A percentile compares a stretch with the other conserved stretches of the same genome.
Conservation (phyloP, 2,888 invertebrate genomes). For the Erynnis tages region DNA sequence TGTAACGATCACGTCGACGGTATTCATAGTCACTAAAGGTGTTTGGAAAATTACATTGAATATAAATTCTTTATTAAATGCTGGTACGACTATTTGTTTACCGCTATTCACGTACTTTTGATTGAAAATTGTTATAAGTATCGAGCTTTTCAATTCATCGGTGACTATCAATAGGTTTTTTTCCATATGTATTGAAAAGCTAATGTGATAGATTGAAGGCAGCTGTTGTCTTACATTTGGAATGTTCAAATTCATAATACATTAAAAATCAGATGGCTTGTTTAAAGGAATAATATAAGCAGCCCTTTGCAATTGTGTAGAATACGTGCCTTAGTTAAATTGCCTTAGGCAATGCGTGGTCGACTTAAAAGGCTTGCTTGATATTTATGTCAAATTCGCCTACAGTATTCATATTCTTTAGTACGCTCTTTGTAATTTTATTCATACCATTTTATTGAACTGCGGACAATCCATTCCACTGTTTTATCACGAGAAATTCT, state of each 20-base stretch:
- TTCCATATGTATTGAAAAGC: too few relatives aligned
- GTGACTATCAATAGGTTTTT: too few relatives aligned
- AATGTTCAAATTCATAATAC: background rate
- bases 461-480: too few relatives aligned
- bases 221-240: background rate
- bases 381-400: conserved; percentile 35
- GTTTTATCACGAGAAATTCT: too few relatives aligned
- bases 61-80: conserved; percentile 1
- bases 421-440: background rate
- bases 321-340: conserved; percentile 53
- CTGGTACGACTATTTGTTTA: too few relatives aligned
- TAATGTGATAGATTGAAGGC: too few relatives aligned
- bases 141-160: too few relatives aligned
- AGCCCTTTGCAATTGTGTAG: conserved; percentile 49
- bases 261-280: conserved; percentile 2
- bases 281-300: conserved; percentile 35
- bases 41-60: conserved; percentile 1
- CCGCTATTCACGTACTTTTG: too few relatives aligned
- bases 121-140: too few relatives aligned
- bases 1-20: conserved; percentile 37
- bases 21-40: conserved; percentile 21
- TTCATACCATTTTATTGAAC: background rate
- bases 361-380: conserved; percentile 33
- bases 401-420: conserved; percentile 11
- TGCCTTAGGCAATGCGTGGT: conserved; percentile 39